These are phyloP conservation scores for Neocrepidodera transversa DNA, from an alignment of 2,888 invertebrate species.

Conservation along the genomic window DNA sequence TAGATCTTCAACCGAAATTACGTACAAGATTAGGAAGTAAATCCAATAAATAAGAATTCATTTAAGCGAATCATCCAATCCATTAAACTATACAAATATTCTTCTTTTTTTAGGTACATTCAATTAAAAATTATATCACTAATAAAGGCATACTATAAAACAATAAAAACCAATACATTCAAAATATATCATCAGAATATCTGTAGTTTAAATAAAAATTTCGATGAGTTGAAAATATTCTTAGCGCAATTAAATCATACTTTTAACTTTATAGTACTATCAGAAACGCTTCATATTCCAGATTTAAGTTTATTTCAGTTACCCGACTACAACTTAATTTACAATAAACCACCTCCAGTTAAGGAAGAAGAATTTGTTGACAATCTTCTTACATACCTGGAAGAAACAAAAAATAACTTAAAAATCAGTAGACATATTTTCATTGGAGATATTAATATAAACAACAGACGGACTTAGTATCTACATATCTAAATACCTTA, in stretches of 20 bases:
- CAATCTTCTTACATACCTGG: not conserved
- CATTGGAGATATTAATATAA: not conserved
- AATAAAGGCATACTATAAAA: not conserved
- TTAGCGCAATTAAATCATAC: not conserved
- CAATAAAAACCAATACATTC: not conserved
- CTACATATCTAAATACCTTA: too few relatives aligned
- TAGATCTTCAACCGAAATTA: too few relatives aligned
- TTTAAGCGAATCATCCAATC: too few relatives aligned
- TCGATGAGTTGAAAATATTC: constrained; percentile 16
- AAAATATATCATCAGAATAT: constrained; percentile 13
- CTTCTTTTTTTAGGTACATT: not conserved
- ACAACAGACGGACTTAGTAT: not conserved
- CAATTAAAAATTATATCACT: not conserved
- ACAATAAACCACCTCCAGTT: not conserved
- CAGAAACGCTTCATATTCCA: constrained; percentile 2
- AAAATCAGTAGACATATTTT: not conserved
- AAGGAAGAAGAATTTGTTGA: not conserved
- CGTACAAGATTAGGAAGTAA: too few relatives aligned
- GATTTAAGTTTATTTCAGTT: not conserved
- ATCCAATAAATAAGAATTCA: too few relatives aligned
- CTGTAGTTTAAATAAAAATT: too few relatives aligned
- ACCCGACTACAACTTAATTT: not conserved
- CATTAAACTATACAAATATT: not conserved
- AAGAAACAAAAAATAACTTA: not conserved
- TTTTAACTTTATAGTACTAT: constrained; percentile 1